Percentiles rank a stretch among this genome's conserved stretches.
Conservation (phyloP, 2,888 invertebrate species). For the Cenopis cana region DNA sequence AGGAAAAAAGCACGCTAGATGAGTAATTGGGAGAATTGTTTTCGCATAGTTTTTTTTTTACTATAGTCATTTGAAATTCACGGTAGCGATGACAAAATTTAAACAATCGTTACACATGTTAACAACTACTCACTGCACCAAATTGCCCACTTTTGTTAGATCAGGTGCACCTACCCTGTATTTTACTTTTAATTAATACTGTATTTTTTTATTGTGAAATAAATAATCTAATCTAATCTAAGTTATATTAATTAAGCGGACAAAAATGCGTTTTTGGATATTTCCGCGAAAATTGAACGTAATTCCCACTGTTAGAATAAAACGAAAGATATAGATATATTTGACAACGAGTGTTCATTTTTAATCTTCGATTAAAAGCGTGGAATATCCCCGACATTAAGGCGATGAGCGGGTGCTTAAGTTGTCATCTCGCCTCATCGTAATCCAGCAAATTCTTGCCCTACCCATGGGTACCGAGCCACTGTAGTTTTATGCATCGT, state of each 20-base stretch:
- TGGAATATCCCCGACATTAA: conserved; percentile 67
- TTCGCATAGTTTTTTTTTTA: conserved; percentile 7
- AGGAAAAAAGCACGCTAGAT: conserved; percentile 26
- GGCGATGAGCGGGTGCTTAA: conserved; percentile 77
- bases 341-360: conserved; percentile 1
- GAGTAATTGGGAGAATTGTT: conserved; percentile 31
- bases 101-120: no score
- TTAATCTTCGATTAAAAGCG: conserved; percentile 61
- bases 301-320: background rate
- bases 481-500: background rate
- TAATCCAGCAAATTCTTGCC: conserved; percentile 76
- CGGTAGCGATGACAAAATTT: no score
- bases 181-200: no score
- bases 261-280: no score
- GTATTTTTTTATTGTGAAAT: no score
- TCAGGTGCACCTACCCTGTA: no score
- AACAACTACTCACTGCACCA: no score
- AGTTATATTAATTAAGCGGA: no score
- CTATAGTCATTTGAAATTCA: background rate
- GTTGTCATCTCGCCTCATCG: conserved; percentile 72
- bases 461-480: conserved; percentile 44
- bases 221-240: no score
- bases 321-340: background rate
- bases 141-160: no score
- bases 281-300: no score